Base-by-base conservation (phyloP, 2,113 vertebrate genomes). In the Coryphaenoides rupestris region DNA sequence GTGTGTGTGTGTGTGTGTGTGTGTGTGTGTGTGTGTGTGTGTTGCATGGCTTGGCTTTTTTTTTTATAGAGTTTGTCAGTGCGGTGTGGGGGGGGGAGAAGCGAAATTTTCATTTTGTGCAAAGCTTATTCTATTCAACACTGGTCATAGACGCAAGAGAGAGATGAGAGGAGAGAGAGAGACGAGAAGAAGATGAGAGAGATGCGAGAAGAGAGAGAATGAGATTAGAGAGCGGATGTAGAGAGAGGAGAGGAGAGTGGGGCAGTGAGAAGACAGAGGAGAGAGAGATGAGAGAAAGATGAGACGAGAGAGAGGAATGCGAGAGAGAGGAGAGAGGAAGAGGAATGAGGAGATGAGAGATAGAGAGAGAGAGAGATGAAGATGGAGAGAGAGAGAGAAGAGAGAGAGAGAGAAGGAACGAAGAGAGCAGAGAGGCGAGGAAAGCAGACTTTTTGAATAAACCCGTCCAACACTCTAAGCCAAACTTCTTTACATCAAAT, bases 401-500 rank as follows among this genome's bases (percentile, higher is more conserved):
- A 21, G 28, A 65, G 78, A 58, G 60, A 65, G 21, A 15, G 10
- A 21, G 53, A 19, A 2, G 13, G 53, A 21, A 12, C 19, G 52
- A 10, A 21, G n/a, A 54, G n/a, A 19, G 52, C n/a, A 21, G 52
- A 1, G n/a, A 54, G 52, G 52, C 10, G 53, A 19, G 47, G 13
- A 13, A 50, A 4, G 13, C 9, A 50, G 17, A 50, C 14, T n/a
- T 50, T n/a, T 3, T n/a, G 4, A 2, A 50, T 13, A 5, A 50
- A 50, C 5, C 17, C 16, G 6, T 4, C 47, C 47, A 4, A n/a
- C 47, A 16, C n/a, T 50, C 47, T 50, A n/a, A 17, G 47, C 47
- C 47, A n/a, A 13, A 21, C 59, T 22, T 13, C 23, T 19, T 71
- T 70, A 73, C 70, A 64, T 70, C 78, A 75, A 80, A 76, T 65